Evolutionary conservation across 2,888 invertebrate species (phyloP), one percentile per base, ranked within the genome.

Genomic region (Toxonevra muliebris): DNA sequence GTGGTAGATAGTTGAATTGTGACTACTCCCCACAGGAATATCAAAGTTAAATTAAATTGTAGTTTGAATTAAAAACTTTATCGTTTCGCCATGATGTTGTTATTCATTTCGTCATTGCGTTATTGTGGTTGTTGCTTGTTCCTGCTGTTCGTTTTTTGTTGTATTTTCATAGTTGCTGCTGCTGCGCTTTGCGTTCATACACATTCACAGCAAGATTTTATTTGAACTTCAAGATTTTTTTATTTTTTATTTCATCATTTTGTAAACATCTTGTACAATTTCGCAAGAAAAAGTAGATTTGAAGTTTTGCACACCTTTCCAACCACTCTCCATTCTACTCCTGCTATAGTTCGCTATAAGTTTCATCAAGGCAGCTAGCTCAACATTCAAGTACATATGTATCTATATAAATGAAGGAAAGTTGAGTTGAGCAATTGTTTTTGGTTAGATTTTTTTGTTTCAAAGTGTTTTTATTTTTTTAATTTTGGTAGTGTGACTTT

Each of bases 31-130:
- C 66, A 69, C 45, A 78, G 78, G 78, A 78, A 80, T 79, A 81
- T 80, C 78, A 83, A 83, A 83, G 78, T 82, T 84, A 82, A 83
- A 83, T 83, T 82, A 83, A 83, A 82, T 84, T 83, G 81, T 78
- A 83, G 82, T 83, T 83, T 80, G 74, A 78, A 78, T 80, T 75
- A 75, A 76, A 82, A 83, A 83, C 78, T 84, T 84, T 80, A 76
- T 77, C 80, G 74, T 76, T 74, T 66, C 66, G 61, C 54, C 45
- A 42, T 61, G 62, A 50, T 68, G 57, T 70, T 62, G 62, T 17
- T 42, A 10, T 20, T 20, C 11, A 15, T n/a, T 42, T 61, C 40
- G 60, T 17, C 12, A 5, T 48, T n/a, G 13, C 11, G 48, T 57
- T 64, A 64, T 64, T 64, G 48, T 57, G 55, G 57, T 12, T 45